phyloP scores from a whole-genome alignment of 1,140 invertebrate species.

The Acromyrmex charruanus region DNA sequence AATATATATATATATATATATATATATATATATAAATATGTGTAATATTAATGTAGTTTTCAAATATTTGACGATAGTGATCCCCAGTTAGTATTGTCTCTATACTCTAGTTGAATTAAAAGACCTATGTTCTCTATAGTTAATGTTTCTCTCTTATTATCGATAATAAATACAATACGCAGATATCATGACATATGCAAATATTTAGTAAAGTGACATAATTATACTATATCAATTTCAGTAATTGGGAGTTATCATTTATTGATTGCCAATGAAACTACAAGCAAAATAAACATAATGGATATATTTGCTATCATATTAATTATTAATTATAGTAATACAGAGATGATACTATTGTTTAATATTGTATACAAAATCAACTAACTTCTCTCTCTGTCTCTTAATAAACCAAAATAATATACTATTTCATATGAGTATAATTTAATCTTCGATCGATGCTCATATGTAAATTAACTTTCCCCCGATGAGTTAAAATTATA shows the following conservation, averaged over 20 bases:
- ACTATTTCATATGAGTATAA: not conserved
- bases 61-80: not conserved
- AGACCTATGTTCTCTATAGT: not conserved
- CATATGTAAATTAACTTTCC: conserved; percentile 20
- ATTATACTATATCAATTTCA: conserved; percentile 25
- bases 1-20: too few relatives aligned
- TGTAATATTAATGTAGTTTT: not conserved
- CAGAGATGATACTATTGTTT: not conserved
- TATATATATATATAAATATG: not conserved
- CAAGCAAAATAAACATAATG: not conserved
- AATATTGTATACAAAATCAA: too few relatives aligned
- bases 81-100: not conserved
- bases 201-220: not conserved
- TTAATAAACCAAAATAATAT: not conserved
- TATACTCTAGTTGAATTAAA: not conserved
- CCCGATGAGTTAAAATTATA: conserved; percentile 26
- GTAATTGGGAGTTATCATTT: conserved; percentile 1
- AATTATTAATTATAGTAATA: conserved; percentile 22
- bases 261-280: not conserved
- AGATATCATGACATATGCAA: not conserved
- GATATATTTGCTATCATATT: not conserved
- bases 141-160: not conserved
- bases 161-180: not conserved
- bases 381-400: too few relatives aligned
- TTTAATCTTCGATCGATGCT: conserved; percentile 15